Percentiles rank a stretch among this genome's conserved stretches.
These are phyloP conservation scores for Microcebus lehilahytsara DNA, from an alignment of 2,113 vertebrate genomes.

Conservation along the genomic window DNA sequence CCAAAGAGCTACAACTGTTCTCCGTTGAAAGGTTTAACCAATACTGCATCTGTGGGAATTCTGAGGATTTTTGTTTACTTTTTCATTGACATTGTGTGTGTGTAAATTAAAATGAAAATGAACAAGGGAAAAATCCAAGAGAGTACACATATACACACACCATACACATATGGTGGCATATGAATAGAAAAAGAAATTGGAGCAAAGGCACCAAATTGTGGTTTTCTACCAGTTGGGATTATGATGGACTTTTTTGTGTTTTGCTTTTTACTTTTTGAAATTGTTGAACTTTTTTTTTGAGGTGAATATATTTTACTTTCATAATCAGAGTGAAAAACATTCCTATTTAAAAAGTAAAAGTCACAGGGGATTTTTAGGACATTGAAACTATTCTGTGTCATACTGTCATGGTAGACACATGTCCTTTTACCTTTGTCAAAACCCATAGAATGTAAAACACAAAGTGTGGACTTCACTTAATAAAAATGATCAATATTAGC, in stretches of 20 bases:
- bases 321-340: not conserved
- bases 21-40: not conserved
- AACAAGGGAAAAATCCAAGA: not conserved
- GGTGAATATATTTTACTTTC: not conserved
- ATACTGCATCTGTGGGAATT: not conserved
- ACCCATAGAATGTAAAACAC: not conserved
- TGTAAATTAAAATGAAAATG: slow-evolving; percentile 20
- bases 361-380: not conserved
- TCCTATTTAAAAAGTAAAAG: not conserved
- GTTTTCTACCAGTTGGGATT: not conserved
- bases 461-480: not conserved
- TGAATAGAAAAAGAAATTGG: not conserved
- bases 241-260: not conserved
- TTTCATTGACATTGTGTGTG: not conserved
- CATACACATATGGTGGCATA: not conserved
- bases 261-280: not conserved
- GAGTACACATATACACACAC: not conserved
- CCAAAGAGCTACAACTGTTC: not conserved
- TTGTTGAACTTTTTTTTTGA: not conserved
- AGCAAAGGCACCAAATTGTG: not conserved
- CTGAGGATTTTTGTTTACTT: not conserved
- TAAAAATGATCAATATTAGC: not conserved
- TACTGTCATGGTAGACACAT: not conserved
- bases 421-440: not conserved
- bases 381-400: not conserved